Evolutionary conservation across 2,797 vertebrate genomes (phyloP), one percentile per base, ranked within the genome.

Genomic region (Odontamblyopus rebecca): DNA sequence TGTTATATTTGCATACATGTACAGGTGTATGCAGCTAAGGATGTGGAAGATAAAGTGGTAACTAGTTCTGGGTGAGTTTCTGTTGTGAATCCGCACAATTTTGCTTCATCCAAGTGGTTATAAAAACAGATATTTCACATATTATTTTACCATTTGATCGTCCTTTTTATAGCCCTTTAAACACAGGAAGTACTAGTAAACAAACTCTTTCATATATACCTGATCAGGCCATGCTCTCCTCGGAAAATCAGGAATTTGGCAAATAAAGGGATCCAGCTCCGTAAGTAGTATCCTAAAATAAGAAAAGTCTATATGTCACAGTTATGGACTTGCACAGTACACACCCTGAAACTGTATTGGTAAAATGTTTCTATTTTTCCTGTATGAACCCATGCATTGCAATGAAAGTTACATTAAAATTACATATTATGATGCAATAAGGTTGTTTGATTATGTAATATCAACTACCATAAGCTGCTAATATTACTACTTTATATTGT

Each of bases 141-240:
- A n/a, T 19, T 62, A 35, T 38, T 62, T 79, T 74, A 73, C 78
- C 77, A 76, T 85, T 84, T 78, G 66, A 71, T 85, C 86, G 79
- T 88, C 85, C 88, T 44, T 89, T 90, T 87, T 86, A 84, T 93
- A 93, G 92, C 92, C 92, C 92, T 93, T 93, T 84, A 68, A 88
- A 88, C 87, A 88, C 84, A 84, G 85, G 76, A 90, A 89, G 86
- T 91, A 89, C 85, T 81, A 81, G 89, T 91, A 88, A 89, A 90
- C 88, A 88, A 86, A 86, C 86, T 67, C 84, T 82, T 82, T 82
- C 18, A 62, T 62, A 79, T 84, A 85, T 89, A 89, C 90, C 90
- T 91, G 90, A 91, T 88, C 88, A 89, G 79, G 72, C 85, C 88
- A 80, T 75, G 75, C 85, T 83, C 82, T 89, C 85, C 80, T 44